These are phyloP conservation scores for Microcebus griseorufus DNA, from an alignment of 2,113 vertebrate genomes.

Conservation along the genomic window DNA sequence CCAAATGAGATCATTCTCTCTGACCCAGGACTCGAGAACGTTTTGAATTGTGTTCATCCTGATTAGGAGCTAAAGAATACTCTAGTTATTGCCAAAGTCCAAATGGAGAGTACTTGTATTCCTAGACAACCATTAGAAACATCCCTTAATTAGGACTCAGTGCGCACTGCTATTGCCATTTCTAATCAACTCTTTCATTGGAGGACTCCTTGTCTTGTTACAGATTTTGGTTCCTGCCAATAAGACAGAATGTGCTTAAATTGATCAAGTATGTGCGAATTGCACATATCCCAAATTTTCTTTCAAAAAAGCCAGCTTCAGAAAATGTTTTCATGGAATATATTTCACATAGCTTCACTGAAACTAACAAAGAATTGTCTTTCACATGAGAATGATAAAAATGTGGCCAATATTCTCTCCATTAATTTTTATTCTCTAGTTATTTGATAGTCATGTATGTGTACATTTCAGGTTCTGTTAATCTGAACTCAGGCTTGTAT, in stretches of 20 bases:
- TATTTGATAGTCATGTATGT: background rate
- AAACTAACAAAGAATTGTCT: conserved; percentile 4
- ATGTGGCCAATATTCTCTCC: background rate
- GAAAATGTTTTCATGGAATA: conserved; percentile 52
- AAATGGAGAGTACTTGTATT: conserved; percentile 51
- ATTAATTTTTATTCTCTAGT: background rate
- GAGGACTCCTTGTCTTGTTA: conserved; percentile 55
- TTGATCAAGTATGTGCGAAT: conserved; percentile 53
- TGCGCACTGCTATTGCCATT: background rate
- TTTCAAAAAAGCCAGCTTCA: conserved; percentile 5
- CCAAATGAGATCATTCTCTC: conserved; percentile 68
- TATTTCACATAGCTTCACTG: background rate
- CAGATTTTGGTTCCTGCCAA: conserved; percentile 50
- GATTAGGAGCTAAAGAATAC: conserved; percentile 57
- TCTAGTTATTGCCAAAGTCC: conserved; percentile 40
- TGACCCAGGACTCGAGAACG: conserved; percentile 40
- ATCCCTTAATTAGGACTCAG: conserved; percentile 42
- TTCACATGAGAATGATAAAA: background rate
- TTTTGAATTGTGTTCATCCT: conserved; percentile 58
- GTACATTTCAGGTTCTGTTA: background rate
- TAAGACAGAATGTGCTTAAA: conserved; percentile 64
- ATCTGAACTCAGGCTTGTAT: background rate
- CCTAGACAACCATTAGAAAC: conserved; percentile 54
- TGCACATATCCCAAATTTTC: conserved; percentile 41
- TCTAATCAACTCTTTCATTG: conserved; percentile 52